Evolutionary conservation across 2,888 invertebrate genomes (phyloP).

Genomic region (Cylloceria caligata): DNA sequence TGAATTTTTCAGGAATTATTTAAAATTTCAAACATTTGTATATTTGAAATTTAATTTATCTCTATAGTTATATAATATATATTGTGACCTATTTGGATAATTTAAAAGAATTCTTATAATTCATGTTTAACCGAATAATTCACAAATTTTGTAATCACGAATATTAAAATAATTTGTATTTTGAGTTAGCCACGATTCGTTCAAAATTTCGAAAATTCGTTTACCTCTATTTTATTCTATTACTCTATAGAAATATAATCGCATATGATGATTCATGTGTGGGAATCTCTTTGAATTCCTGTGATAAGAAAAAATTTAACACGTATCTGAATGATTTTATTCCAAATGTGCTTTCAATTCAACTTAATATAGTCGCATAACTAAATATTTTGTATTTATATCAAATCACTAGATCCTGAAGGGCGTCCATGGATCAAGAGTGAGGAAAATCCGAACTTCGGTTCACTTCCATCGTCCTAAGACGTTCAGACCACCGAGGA

Average conservation of each 20-base stretch:
- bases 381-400: conserved; percentile 14
- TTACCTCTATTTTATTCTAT: too few relatives aligned
- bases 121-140: too few relatives aligned
- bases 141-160: too few relatives aligned
- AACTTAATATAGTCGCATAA: neutral
- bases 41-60: too few relatives aligned
- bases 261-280: conserved; percentile 85
- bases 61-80: too few relatives aligned
- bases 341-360: neutral
- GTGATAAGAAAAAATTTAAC: conserved; percentile 77
- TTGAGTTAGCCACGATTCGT: too few relatives aligned
- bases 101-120: too few relatives aligned
- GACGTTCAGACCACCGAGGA: conserved; percentile 95
- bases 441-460: conserved; percentile 96
- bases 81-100: too few relatives aligned
- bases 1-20: too few relatives aligned
- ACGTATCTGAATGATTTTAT: conserved; percentile 13
- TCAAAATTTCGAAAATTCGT: too few relatives aligned
- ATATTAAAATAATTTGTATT: too few relatives aligned
- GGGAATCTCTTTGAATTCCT: conserved; percentile 87
- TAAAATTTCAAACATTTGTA: too few relatives aligned
- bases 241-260: neutral
- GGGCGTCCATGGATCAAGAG: conserved; percentile 95
- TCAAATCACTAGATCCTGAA: conserved; percentile 90
- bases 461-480: conserved; percentile 98